These are phyloP conservation scores for Periophthalmus modestus DNA, from an alignment of 2,113 vertebrate species.

Conservation along the genomic window DNA sequence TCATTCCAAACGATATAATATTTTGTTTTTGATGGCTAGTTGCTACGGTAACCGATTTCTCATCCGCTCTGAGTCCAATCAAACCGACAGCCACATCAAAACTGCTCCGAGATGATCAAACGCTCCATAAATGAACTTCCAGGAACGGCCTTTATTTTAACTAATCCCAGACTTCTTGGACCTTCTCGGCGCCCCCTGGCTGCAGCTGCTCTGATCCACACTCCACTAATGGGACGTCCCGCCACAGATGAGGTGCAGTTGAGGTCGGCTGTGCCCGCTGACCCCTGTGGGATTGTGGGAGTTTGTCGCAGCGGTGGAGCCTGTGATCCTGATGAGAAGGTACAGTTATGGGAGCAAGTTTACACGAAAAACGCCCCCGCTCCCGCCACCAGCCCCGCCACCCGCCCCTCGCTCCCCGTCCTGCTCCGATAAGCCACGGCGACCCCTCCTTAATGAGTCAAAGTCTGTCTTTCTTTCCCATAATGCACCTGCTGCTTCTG, in stretches of 20 bases:
- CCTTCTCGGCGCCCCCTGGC: background rate
- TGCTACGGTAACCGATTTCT: no score
- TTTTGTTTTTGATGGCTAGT: background rate
- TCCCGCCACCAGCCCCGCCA: no score
- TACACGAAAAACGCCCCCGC: background rate
- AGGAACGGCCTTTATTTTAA: background rate
- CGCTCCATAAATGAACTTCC: background rate
- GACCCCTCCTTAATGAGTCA: conserved; percentile 38
- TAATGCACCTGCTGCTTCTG: conserved; percentile 27
- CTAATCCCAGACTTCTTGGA: background rate
- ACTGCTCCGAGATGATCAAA: background rate
- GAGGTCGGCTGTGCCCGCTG: conserved; percentile 18
- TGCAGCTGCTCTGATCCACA: background rate
- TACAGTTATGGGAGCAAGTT: conserved; percentile 52
- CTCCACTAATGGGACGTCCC: background rate
- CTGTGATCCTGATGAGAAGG: conserved; percentile 41
- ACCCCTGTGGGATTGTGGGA: conserved; percentile 32
- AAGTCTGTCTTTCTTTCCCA: conserved; percentile 28
- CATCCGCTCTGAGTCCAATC: no score
- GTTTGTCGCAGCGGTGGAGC: conserved; percentile 10
- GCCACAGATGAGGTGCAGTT: background rate
- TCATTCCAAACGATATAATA: no score
- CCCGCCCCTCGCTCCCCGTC: background rate
- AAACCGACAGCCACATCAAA: no score
- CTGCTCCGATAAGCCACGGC: conserved; percentile 13